Conservation (phyloP, 2,888 invertebrate species). For the Andrena camellia region DNA sequence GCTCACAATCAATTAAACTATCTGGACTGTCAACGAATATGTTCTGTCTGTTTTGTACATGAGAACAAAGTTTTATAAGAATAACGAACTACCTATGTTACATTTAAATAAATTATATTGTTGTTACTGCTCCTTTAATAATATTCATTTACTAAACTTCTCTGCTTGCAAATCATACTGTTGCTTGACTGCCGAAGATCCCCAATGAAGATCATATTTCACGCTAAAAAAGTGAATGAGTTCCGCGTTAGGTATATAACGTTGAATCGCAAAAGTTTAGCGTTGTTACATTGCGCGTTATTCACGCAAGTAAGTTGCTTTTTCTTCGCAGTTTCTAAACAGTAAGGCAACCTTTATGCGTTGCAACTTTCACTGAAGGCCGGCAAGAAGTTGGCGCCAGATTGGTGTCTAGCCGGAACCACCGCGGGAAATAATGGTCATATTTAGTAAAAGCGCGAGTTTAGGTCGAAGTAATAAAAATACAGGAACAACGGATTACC, state of each 20-base stretch:
- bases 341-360: slow-evolving; percentile 4
- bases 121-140: too few species aligned
- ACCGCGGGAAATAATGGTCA: slow-evolving; percentile 48
- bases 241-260: neutral
- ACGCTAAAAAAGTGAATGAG: neutral
- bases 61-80: too few species aligned
- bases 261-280: neutral
- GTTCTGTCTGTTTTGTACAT: too few species aligned
- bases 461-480: slow-evolving; percentile 73
- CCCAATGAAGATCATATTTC: neutral
- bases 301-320: neutral
- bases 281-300: neutral
- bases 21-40: too few species aligned
- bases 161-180: too few species aligned
- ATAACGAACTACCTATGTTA: too few species aligned
- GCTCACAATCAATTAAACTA: too few species aligned
- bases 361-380: slow-evolving; percentile 34
- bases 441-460: slow-evolving; percentile 60
- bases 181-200: too few species aligned
- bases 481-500: slow-evolving; percentile 74
- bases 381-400: slow-evolving; percentile 40
- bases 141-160: too few species aligned
- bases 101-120: too few species aligned
- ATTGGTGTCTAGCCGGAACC: slow-evolving; percentile 35
- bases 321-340: neutral